A percentile compares a stretch with the other conserved stretches of the same genome.
Evolutionary conservation across 1,140 invertebrate species (phyloP).

Genomic region (Drosophila athabasca): DNA sequence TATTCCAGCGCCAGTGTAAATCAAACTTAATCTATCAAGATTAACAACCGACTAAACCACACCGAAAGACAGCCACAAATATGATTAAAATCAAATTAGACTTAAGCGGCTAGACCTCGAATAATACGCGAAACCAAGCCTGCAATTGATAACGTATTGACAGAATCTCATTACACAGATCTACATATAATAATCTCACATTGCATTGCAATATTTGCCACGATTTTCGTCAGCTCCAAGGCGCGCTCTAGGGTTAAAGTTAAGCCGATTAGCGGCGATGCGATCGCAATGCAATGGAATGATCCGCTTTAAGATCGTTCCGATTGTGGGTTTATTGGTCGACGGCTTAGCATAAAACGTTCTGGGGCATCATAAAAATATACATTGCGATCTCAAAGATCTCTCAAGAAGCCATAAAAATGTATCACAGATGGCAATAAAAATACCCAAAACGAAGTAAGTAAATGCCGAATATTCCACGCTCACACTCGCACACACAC

Average conservation of each 20-base stretch:
- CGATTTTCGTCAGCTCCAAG: background rate
- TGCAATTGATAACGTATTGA: too few relatives aligned
- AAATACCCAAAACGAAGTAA: constrained; percentile 9
- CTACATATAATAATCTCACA: too few relatives aligned
- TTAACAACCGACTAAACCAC: too few relatives aligned
- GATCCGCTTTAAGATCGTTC: constrained; percentile 20
- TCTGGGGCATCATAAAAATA: constrained; percentile 23
- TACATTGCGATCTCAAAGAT: background rate
- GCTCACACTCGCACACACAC: background rate
- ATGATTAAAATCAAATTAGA: too few relatives aligned
- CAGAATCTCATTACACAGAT: too few relatives aligned
- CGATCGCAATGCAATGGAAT: constrained; percentile 27
- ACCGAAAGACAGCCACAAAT: too few relatives aligned
- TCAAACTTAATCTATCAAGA: too few relatives aligned
- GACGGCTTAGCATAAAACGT: constrained; percentile 15
- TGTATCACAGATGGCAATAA: constrained; percentile 5
- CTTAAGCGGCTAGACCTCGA: too few relatives aligned
- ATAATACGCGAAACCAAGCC: too few relatives aligned
- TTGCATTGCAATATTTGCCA: too few relatives aligned
- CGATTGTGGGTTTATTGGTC: constrained; percentile 36
- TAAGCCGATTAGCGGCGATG: constrained; percentile 10
- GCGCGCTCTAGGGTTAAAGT: constrained; percentile 29
- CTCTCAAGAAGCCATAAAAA: constrained; percentile 48
- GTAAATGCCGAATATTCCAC: constrained; percentile 3
- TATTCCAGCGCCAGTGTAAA: too few relatives aligned